Evolutionary conservation across 2,113 vertebrate species (phyloP).

Genomic region (Marmota monax): DNA sequence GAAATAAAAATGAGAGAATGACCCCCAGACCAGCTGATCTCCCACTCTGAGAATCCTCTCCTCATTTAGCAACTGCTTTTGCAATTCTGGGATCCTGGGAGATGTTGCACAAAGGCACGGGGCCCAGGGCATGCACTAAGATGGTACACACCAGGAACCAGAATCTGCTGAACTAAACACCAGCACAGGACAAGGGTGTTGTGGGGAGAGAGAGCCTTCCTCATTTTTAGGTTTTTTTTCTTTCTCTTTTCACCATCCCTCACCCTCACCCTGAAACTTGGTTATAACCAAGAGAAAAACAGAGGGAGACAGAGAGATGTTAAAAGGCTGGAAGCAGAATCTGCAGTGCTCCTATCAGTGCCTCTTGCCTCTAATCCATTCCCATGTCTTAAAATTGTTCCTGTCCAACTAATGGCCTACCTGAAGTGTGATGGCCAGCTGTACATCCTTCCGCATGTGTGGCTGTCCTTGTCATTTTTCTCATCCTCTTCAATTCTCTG

Average conservation of each 20-base stretch:
- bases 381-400: background rate
- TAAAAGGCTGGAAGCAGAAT: background rate
- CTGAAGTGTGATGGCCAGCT: background rate
- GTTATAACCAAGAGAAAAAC: background rate
- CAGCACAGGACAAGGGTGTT: fast-evolving
- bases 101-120: fast-evolving
- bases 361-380: background rate
- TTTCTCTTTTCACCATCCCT: background rate
- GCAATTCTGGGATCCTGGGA: background rate
- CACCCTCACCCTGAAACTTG: background rate
- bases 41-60: background rate
- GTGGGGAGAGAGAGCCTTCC: background rate
- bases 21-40: background rate
- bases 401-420: background rate
- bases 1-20: background rate
- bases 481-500: background rate
- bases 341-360: background rate
- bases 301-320: background rate
- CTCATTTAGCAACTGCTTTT: background rate
- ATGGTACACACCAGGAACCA: background rate
- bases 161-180: background rate
- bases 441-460: background rate
- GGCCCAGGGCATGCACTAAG: background rate
- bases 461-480: background rate
- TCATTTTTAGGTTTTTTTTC: background rate